Evolutionary conservation across 2,888 invertebrate genomes (phyloP).

Genomic region (Hartigia nigra): DNA sequence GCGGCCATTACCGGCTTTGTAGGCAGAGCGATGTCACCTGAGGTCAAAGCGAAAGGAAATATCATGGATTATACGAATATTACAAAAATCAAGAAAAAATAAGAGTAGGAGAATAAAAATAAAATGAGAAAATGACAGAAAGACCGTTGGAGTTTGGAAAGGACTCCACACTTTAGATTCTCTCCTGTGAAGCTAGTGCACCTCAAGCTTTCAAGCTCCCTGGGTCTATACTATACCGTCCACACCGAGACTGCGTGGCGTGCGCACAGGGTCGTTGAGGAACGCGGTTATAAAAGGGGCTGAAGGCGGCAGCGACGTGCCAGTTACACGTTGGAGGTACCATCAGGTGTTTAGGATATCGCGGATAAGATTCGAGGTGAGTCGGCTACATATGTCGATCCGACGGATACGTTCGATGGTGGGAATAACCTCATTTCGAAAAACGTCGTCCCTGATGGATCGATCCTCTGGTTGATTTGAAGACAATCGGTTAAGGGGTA

Average conservation of each 20-base stretch:
- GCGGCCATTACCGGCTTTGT: not conserved
- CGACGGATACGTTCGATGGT: not conserved
- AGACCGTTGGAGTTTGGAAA: not conserved
- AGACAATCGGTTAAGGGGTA: not conserved
- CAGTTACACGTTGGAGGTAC: constrained; percentile 53
- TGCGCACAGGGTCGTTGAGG: constrained; percentile 52
- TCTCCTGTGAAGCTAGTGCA: not conserved
- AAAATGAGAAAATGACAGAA: not conserved
- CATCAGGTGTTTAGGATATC: constrained; percentile 26
- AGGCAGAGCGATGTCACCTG: not conserved
- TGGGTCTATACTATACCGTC: constrained; percentile 10
- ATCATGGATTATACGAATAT: not conserved
- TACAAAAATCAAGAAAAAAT: not conserved
- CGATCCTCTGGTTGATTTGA: not conserved
- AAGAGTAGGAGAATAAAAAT: not conserved
- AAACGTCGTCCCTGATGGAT: not conserved
- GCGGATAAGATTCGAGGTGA: constrained; percentile 23
- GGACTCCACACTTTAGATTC: not conserved
- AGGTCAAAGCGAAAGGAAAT: not conserved
- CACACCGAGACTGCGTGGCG: constrained; percentile 46
- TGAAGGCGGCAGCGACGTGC: constrained; percentile 50
- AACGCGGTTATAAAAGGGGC: constrained; percentile 60
- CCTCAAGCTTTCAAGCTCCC: constrained; percentile 8
- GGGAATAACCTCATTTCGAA: not conserved
- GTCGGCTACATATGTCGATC: constrained; percentile 9